Evolutionary conservation across 2,888 invertebrate genomes (phyloP).

Genomic region (Lasioglossum vierecki): DNA sequence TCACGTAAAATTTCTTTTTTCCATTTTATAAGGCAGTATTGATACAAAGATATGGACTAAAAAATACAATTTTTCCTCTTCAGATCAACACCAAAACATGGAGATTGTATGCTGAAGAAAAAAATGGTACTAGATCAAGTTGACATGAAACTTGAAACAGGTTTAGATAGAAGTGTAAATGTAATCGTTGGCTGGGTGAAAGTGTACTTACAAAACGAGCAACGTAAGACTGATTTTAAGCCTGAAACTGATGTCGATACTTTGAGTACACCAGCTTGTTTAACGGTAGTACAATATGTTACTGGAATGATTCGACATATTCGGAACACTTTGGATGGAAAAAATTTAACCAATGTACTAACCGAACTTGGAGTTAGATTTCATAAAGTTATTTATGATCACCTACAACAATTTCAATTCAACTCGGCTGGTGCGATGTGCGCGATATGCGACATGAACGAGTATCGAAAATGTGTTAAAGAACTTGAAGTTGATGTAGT

Average conservation of each 20-base stretch:
- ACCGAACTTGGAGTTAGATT: conserved; percentile 96
- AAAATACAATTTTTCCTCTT: conserved; percentile 14
- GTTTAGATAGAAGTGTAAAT: conserved; percentile 93
- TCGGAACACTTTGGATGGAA: conserved; percentile 94
- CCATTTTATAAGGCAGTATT: conserved; percentile 47
- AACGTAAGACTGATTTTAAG: conserved; percentile 97
- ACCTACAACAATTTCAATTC: conserved; percentile 96
- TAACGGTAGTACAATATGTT: conserved; percentile 93
- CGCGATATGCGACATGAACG: conserved; percentile 98
- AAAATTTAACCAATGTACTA: conserved; percentile 94
- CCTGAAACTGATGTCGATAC: conserved; percentile 95
- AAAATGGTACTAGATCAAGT: conserved; percentile 93
- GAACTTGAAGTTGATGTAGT: conserved; percentile 91
- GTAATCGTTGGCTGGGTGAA: conserved; percentile 97
- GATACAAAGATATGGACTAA: neutral
- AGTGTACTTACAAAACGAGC: conserved; percentile 94
- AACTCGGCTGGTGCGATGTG: conserved; percentile 98
- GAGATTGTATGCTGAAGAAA: conserved; percentile 95
- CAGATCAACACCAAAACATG: conserved; percentile 94
- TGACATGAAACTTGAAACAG: conserved; percentile 95
- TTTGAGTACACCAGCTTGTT: conserved; percentile 92
- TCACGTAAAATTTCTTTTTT: conserved; percentile 87
- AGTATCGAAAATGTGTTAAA: conserved; percentile 96
- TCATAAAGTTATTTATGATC: conserved; percentile 97
- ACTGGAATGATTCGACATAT: conserved; percentile 91